Evolutionary conservation across 2,113 vertebrate species (phyloP), one percentile per base, ranked within the genome.

Genomic region (Micronycteris hirsuta): DNA sequence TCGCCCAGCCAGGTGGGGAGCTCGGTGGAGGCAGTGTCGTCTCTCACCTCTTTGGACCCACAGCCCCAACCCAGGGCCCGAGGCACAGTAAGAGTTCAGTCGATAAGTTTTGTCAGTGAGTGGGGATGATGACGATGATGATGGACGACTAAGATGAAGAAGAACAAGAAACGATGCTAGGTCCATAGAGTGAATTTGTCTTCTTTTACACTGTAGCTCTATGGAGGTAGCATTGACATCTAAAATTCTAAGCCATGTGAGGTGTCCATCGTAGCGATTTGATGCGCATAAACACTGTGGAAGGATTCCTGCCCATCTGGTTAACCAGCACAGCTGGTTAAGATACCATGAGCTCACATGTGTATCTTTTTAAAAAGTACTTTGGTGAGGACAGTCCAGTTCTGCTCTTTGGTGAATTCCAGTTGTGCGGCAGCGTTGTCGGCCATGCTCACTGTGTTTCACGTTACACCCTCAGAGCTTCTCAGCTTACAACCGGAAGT

Each of bases 391-490:
- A 43, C 28, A 5, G n/a, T 43, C 33, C 33, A 73, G 36, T 43
- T 33, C 85, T 56, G 3, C 49, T 71, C n/a, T 38, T 36, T 49
- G 76, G 70, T 2, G 3, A 26, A 73, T 47, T 58, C 45, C 41
- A n/a, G 4, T 38, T 17, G 8, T 13, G 3, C 2, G 1, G 10
- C 52, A 12, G 71, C n/a, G 56, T 20, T 65, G 4, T 4, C 1
- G 31, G 11, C 22, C 9, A 4, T 8, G 5, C 17, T 36, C 33
- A 5, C 13, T 9, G 0, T 49, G 15, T 36, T 76, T 10, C 7
- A 28, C 86, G 2, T 19, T 2, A 19, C 41, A 20, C 31, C 19
- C 38, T 16, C 2, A 33, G 68, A 33, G 7, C 36, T 31, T 52
- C 20, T 36, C 33, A 36, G 26, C 49, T 36, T n/a, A 17, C 4